These are phyloP conservation scores for Tenthredo distinguenda DNA, from an alignment of 2,888 invertebrate species.

Conservation along the genomic window DNA sequence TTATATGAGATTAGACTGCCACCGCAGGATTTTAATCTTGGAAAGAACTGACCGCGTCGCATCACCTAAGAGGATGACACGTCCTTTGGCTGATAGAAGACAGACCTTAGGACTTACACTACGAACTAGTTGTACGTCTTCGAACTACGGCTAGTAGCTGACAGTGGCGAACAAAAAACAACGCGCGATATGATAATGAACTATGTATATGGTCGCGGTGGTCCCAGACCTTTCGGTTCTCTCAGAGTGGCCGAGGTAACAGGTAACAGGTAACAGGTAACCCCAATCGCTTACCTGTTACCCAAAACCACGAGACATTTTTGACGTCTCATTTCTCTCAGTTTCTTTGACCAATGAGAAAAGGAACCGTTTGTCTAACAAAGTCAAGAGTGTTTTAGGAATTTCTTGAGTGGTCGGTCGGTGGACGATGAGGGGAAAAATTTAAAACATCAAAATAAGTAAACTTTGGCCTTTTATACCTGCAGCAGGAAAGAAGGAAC, in stretches of 20 bases:
- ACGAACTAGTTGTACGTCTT: neutral
- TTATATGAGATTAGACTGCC: conserved; percentile 54
- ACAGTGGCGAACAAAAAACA: conserved; percentile 50
- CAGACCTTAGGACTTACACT: neutral
- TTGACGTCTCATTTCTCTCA: conserved; percentile 49
- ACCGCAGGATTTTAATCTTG: conserved; percentile 54
- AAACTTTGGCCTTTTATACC: conserved; percentile 20
- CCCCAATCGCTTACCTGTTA: conserved; percentile 52
- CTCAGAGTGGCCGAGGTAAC: conserved; percentile 16
- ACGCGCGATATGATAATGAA: conserved; percentile 53
- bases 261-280: conserved; percentile 15
- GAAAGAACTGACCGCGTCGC: conserved; percentile 20
- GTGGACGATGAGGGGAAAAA: neutral
- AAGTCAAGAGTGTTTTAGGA: neutral
- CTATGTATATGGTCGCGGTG: conserved; percentile 33
- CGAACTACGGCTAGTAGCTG: neutral
- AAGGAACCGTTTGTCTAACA: conserved; percentile 48
- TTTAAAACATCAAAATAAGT: neutral
- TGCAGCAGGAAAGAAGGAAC: neutral
- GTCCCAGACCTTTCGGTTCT: neutral
- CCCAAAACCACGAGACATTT: conserved; percentile 52
- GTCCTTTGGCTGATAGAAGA: conserved; percentile 48
- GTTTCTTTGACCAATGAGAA: conserved; percentile 26
- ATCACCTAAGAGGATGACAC: conserved; percentile 54
- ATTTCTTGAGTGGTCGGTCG: conserved; percentile 4